Evolutionary conservation across 2,888 invertebrate genomes (phyloP), one percentile per base, ranked within the genome.

Genomic region (Volucella inanis): DNA sequence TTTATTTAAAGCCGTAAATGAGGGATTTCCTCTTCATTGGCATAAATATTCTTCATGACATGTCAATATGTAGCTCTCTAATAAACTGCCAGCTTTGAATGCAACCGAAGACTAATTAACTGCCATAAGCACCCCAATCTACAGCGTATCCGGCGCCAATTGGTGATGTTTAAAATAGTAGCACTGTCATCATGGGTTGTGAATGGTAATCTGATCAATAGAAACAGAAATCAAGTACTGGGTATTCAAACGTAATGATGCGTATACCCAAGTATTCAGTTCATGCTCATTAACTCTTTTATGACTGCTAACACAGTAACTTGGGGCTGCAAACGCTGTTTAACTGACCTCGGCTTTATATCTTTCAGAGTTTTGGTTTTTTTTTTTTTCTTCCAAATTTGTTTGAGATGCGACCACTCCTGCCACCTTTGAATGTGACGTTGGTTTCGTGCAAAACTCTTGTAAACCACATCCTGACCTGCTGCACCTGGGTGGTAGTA

Each of bases 401-500:
- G 31, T 31, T 31, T 31, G 1, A 31, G 31, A 31, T 31, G 31
- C 0, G 6, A 31, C 31, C 6, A 31, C 6, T 31, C 6, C 31
- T 4, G 31, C 31, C 31, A 31, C 6, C 31, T 31, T 31, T 31
- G 31, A 3, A 9, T 54, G 3, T 3, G 54, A 31, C 31, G 11
- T 54, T 18, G 22, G 22, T 54, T 54, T 18, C 55, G 55, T 55
- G 75, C 47, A 15, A 50, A 67, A 31, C 41, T n/a, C 49, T 22
- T 67, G 65, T 67, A 57, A 67, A 50, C 57, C 22, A 55, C 49
- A 59, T 38, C n/a, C 43, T 22, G 38, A 18, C 43, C 67, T 43
- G 31, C 38, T 47, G 59, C 61, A 43, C 59, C 31, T 76, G 76
- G 76, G 76, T 76, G 76, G 76, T 45, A 18, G 43, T n/a, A 39